Base-by-base conservation (phyloP, 2,113 vertebrate species). In the Tursiops truncatus region DNA sequence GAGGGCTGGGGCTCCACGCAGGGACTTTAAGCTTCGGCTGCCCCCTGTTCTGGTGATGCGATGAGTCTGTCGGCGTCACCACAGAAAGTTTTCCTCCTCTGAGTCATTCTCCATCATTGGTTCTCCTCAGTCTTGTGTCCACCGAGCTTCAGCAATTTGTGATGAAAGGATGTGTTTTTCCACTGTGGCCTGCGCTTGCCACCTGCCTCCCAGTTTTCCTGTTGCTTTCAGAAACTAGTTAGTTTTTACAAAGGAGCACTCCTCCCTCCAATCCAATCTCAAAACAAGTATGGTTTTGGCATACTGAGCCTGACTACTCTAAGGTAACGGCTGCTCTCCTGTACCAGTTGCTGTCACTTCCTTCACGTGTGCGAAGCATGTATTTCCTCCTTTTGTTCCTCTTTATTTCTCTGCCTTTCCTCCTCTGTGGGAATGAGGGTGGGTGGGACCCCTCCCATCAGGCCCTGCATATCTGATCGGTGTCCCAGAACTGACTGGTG, bases 231-330 rank as follows among this genome's bases (percentile, higher is more conserved):
- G 33, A 74, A 73, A 18, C 25, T 5, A 36, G 23, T 18, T 74
- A 74, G 84, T 28, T 81, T 97, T 89, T 74, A 94, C 80, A 70
- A 70, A 20, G 50, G 20, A 56, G 79, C 56, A 41, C 6, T n/a
- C 15, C 14, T 26, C 17, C 56, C 23, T 88, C 41, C 21, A 36
- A 10, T 56, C 56, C 73, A 70, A 14, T 74, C 62, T 87, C n/a
- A 15, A 89, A 89, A 83, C 74, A 90, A 83, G 53, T 20, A 9
- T 0, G 5, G 36, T 47, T 73, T 68, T 44, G 41, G 91, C 28
- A 10, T 21, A 13, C 14, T 0, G 41, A 38, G 25, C 60, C 38
- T 2, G 60, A n/a, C 36, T 77, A 14, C 74, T 60, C 38, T 14
- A 7, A 26, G 67, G 28, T 25, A 26, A 13, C 0, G 2, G 44